Evolutionary conservation across 2,888 invertebrate genomes (phyloP).

Genomic region (Ditula angustiorana): DNA sequence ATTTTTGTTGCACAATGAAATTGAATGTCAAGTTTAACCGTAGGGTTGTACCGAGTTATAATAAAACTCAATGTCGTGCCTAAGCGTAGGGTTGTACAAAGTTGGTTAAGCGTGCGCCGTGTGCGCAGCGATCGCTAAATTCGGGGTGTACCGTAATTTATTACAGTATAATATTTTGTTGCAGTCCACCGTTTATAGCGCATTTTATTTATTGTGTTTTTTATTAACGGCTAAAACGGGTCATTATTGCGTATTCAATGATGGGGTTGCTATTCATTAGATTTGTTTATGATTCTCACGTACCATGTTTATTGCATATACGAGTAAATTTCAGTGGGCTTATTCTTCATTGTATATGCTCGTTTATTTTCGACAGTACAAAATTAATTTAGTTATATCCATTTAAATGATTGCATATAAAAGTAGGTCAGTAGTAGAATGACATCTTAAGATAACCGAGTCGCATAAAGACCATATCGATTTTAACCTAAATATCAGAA

Average conservation of each 20-base stretch:
- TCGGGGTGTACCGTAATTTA: conserved; percentile 84
- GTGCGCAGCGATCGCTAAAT: conserved; percentile 73
- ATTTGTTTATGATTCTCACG: conserved; percentile 82
- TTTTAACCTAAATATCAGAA: too few relatives aligned
- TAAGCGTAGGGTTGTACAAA: conserved; percentile 80
- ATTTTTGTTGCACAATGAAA: conserved; percentile 74
- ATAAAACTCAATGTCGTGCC: conserved; percentile 78
- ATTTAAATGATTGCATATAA: neutral
- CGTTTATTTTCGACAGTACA: neutral
- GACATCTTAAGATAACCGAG: too few relatives aligned
- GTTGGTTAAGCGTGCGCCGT: conserved; percentile 73
- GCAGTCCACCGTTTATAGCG: conserved; percentile 77
- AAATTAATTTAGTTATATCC: neutral
- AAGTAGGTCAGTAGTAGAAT: too few relatives aligned
- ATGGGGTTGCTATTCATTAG: conserved; percentile 76
- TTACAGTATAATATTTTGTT: conserved; percentile 82
- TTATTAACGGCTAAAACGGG: conserved; percentile 76
- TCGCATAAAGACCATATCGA: too few relatives aligned
- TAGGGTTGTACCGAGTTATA: conserved; percentile 78
- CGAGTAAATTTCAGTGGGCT: neutral
- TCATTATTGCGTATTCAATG: conserved; percentile 76
- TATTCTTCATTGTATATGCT: neutral
- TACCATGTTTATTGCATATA: conserved; percentile 51
- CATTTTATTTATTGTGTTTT: conserved; percentile 76
- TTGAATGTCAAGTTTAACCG: conserved; percentile 79